Base-by-base conservation (phyloP, 2,113 vertebrate species). In the Neodontobutis hainanensis region DNA sequence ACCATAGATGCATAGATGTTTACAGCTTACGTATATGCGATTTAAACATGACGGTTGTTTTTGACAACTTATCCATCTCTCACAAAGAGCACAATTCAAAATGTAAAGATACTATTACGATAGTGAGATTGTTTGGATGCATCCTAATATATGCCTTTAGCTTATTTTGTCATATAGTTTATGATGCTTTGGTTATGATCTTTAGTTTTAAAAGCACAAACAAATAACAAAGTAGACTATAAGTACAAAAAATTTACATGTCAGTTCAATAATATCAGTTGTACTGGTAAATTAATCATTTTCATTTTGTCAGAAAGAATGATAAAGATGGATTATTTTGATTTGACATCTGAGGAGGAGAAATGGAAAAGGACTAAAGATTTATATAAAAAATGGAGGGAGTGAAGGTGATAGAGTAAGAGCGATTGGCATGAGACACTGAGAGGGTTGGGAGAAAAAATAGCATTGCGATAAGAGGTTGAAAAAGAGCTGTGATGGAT, bases 1-100 rank as follows among this genome's bases (percentile, higher is more conserved):
- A 61, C 60, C 75, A 67, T 55, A 55, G 11, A 74, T 59, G 69
- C 35, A 27, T 63, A 86, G 70, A 87, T 86, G 81, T 84, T 85
- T 85, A 73, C 78, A 64, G 3, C 75, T 75, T 65, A 19, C 3
- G 45, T 32, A 5, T 36, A 19, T 35, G 57, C 63, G 36, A 77
- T 77, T 80, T 70, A 19, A 34, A 48, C 44, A 5, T 6, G 40
- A 58, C 14, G 2, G 40, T 76, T 78, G 76, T 85, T 69, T 80
- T 85, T 64, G 49, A 65, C 35, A 42, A 19, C 6, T 11, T 45
- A 45, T 65, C 45, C 56, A 35, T 45, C 46, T 63, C 44, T 60
- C 15, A 55, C 35, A 61, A 82, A 75, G 63, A 68, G 57, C 67
- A 58, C 12, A 9, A 65, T 70, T 80, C 16, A 65, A 42, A 55